Percentiles rank a stretch among this genome's conserved stretches.
These are phyloP conservation scores for Rousettus leschenaultii DNA, from an alignment of 2,113 vertebrate genomes.

Conservation along the genomic window DNA sequence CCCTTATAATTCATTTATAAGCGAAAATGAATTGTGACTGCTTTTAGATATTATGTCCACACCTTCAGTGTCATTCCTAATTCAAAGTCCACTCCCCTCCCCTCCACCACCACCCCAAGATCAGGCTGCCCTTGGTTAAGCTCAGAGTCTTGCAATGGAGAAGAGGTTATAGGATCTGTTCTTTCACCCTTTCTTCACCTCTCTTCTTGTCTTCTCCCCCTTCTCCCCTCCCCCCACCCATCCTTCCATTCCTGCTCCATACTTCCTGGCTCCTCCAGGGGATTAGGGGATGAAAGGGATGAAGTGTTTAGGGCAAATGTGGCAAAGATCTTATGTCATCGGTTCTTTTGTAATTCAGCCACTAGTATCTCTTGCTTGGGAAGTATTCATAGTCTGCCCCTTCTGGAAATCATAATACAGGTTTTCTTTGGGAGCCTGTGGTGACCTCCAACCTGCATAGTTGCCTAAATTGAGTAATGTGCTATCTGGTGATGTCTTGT, in stretches of 20 bases:
- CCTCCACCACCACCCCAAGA: not conserved
- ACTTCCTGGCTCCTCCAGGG: not conserved
- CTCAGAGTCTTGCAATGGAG: not conserved
- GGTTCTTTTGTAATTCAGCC: not conserved
- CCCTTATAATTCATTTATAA: not conserved
- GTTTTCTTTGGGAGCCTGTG: not conserved
- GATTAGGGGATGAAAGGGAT: not conserved
- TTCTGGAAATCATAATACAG: not conserved
- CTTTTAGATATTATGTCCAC: not conserved
- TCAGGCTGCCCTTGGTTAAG: not conserved
- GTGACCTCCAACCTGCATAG: not conserved
- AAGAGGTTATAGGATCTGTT: not conserved
- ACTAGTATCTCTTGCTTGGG: not conserved
- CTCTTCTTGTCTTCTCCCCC: not conserved
- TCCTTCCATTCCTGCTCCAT: no score
- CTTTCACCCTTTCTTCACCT: not conserved
- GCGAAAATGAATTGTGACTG: not conserved
- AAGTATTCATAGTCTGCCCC: not conserved
- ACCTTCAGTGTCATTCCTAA: not conserved
- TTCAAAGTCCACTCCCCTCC: not conserved
- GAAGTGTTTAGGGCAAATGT: not conserved
- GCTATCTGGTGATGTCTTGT: not conserved
- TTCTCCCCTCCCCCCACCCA: no score
- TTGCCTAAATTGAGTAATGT: not conserved
- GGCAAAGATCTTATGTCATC: not conserved